Percentiles rank a stretch among this genome's conserved stretches.
Evolutionary conservation across 2,797 vertebrate genomes (phyloP).

Genomic region (Alfaro cultratus): DNA sequence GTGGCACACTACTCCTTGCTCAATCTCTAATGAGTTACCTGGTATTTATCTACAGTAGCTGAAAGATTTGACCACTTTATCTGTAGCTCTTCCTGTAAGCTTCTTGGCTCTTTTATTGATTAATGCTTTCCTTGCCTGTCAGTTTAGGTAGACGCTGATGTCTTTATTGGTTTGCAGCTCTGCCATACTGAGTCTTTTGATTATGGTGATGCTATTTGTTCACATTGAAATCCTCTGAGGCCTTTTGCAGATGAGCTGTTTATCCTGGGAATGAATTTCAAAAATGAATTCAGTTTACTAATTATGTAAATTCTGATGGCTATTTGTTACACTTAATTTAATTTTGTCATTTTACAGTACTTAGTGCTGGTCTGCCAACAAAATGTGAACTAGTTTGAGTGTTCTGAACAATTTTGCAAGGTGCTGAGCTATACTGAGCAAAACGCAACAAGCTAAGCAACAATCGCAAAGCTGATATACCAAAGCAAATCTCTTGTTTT

Average conservation of each 20-base stretch:
- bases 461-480: slow-evolving; percentile 1
- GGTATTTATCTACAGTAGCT: neutral
- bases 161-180: neutral
- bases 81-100: neutral
- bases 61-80: neutral
- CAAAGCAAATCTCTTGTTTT: slow-evolving; percentile 8
- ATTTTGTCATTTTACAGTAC: neutral
- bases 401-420: neutral
- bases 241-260: neutral
- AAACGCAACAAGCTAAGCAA: neutral
- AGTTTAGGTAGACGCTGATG: neutral
- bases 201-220: neutral
- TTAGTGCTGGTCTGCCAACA: neutral
- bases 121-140: neutral
- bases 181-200: neutral
- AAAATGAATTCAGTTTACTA: neutral
- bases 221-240: neutral
- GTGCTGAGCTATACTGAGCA: neutral
- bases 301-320: neutral
- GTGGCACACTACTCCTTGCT: neutral
- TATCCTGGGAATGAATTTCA: neutral
- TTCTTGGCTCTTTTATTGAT: neutral
- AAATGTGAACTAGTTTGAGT: neutral
- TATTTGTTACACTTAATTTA: neutral
- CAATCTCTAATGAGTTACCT: neutral